Evolutionary conservation across 2,888 invertebrate genomes (phyloP), one percentile per base, ranked within the genome.

Genomic region (Iphiclides podalirius): DNA sequence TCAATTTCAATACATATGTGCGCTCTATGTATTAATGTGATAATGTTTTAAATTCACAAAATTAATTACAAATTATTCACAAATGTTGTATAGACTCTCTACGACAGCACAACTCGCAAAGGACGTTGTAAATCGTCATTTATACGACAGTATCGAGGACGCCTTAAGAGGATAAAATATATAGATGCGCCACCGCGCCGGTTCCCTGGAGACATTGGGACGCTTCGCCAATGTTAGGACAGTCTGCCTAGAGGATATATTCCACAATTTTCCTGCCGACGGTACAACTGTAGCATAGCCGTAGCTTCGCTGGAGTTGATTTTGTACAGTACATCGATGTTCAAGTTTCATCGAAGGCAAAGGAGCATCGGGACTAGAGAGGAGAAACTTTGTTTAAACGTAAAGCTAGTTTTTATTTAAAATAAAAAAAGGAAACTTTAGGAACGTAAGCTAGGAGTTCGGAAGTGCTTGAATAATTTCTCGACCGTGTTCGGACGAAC

Each of bases 151-250:
- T 71, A 79, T 76, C 76, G 75, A 79, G 70, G 74, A 60, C 58
- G 62, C 61, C 66, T 59, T 68, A 62, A 54, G 58, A 56, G 54
- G 58, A 62, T 59, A 61, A 59, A 63, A 60, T 64, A 66, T 66
- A 54, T 55, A 47, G 58, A 59, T 52, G 70, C 68, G 70, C 72
- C 70, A 67, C 35, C 35, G 70, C 63, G 66, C 63, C 23, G 12
- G 9, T 16, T 69, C 74, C 68, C 69, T 58, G 48, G 66, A 72
- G 73, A 72, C 71, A 70, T 66, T 70, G 66, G 65, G 66, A 66
- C 72, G 72, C 73, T 70, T 73, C 70, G 72, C 61, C 68, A 75
- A 70, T 68, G 73, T 73, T 61, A 64, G 65, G 69, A 67, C 70
- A 71, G 69, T 75, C 75, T 70, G 70, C 72, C 70, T 73, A 69